Base-by-base conservation (phyloP, 2,113 vertebrate species). In the Platysternon megacephalum region DNA sequence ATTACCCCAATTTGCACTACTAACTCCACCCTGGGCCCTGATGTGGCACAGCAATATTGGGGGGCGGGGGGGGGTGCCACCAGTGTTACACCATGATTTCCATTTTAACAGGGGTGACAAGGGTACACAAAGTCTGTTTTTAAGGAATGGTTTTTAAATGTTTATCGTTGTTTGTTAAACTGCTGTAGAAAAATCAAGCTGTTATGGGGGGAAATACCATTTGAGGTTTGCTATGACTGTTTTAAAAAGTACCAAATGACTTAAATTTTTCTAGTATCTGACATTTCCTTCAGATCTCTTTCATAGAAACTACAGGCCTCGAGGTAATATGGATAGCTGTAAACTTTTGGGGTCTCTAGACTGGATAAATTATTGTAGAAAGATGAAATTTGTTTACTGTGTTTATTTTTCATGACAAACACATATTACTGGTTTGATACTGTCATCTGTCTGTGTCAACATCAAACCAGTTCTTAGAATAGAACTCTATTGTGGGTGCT, bases 301-400 rank as follows among this genome's bases (percentile, higher is more conserved):
- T 95, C 68, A 85, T 28, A 52, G 84, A 84, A 90, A n/a, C 80
- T 91, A 10, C 44, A 92, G 39, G 46, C 74, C 16, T 28, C 46
- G 82, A 83, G 93, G 53, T 87, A 91, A 91, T 86, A 94, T 68
- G 55, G 44, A 80, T 93, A 96, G 91, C 89, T 96, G 93, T 83
- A 56, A 86, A 22, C 14, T 68, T 68, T 35, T 39, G 19, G 65
- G 22, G 19, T 39, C 8, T 39, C n/a, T 72, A 72, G 65, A 22
- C 65, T 72, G n/a, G 17, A n/a, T 39, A n/a, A 72, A 72, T 72
- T 72, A 72, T 72, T 22, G 65, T 72, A 39, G 7, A 22, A 39
- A 72, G n/a, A 72, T 72, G 8, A 72, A 22, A 39, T 39, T 39
- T 72, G n/a, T 72, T 72, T 72, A 39, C 65, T 72, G n/a, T 68